These are phyloP conservation scores for Drosophila quasianomalipes DNA, from an alignment of 2,888 invertebrate species.

Conservation along the genomic window DNA sequence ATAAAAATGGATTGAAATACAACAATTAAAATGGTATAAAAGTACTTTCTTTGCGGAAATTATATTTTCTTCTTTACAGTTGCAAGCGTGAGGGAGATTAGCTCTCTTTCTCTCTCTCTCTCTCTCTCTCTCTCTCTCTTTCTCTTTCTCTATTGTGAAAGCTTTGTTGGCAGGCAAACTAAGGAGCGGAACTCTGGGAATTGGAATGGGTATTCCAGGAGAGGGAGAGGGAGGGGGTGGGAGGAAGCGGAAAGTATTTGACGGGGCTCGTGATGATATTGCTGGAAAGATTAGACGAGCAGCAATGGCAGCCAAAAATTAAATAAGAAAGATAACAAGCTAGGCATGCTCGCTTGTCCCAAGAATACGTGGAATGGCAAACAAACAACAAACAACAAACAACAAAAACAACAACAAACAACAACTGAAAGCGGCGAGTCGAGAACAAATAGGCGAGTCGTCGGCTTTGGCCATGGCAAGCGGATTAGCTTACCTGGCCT, in stretches of 20 bases:
- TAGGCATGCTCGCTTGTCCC: constrained; percentile 56
- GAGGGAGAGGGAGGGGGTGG: no score
- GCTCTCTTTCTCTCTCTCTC: background rate
- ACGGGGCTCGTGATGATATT: constrained; percentile 74
- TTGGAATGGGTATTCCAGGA: background rate
- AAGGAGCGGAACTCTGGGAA: constrained; percentile 12
- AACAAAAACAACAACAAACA: constrained; percentile 17
- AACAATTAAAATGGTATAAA: no score
- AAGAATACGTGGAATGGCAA: constrained; percentile 60
- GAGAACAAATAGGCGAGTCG: constrained; percentile 76
- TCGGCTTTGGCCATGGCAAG: constrained; percentile 73
- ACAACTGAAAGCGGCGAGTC: constrained; percentile 30
- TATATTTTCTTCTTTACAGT: background rate
- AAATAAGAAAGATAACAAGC: constrained; percentile 77
- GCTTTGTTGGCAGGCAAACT: constrained; percentile 10
- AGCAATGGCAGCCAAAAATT: constrained; percentile 77
- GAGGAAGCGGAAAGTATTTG: constrained; percentile 12
- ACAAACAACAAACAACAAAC: constrained; percentile 23
- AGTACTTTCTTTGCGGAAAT: no score
- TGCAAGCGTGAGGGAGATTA: background rate
- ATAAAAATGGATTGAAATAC: background rate
- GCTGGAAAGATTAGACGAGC: constrained; percentile 80
- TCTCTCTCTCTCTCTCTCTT: background rate
- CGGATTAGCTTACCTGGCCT: constrained; percentile 73
- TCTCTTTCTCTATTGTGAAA: background rate